phyloP scores from a whole-genome alignment of 2,113 vertebrate species.

The Ia io region DNA sequence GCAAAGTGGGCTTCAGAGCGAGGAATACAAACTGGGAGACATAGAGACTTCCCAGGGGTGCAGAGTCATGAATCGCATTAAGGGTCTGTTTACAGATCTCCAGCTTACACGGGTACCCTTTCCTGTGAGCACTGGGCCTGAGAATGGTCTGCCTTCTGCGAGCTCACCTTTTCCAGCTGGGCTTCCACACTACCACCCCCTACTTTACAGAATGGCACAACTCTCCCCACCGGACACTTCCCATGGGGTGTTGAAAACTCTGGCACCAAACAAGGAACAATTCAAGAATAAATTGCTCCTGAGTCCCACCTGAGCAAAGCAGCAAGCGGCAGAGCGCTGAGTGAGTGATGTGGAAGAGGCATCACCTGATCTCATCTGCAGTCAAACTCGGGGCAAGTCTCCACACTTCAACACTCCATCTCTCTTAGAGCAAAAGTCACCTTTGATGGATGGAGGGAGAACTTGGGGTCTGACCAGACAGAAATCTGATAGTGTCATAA shows the following conservation, averaged over 20 bases:
- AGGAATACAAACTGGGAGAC: neutral
- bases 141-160: neutral
- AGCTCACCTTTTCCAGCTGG: neutral
- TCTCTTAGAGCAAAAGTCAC: neutral
- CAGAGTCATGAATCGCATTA: neutral
- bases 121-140: neutral
- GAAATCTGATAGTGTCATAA: neutral
- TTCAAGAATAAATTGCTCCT: neutral
- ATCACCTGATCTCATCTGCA: neutral
- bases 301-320: neutral
- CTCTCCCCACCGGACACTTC: neutral
- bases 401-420: rapidly evolving
- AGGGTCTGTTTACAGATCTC: neutral
- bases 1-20: neutral
- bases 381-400: neutral
- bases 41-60: neutral
- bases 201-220: neutral
- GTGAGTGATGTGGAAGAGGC: neutral
- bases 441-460: neutral
- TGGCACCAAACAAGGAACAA: neutral
- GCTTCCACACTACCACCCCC: neutral
- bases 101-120: neutral
- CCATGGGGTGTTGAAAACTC: neutral
- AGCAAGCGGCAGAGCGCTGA: neutral
- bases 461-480: neutral